Evolutionary conservation across 1,140 invertebrate species (phyloP), one percentile per base, ranked within the genome.

Genomic region (Drosophila ohnishii): DNA sequence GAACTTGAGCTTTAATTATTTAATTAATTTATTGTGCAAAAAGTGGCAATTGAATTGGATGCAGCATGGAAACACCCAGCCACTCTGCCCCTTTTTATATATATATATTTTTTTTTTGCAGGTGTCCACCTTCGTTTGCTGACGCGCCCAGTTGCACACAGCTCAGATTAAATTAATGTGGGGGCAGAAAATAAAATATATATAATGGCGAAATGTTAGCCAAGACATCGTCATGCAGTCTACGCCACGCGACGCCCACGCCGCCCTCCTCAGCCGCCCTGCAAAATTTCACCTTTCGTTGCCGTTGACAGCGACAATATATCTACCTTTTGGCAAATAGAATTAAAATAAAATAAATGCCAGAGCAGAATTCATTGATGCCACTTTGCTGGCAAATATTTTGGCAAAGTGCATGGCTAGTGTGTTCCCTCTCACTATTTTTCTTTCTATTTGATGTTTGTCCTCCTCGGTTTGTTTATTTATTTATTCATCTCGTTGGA

Each of bases 1-100:
- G 84, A 88, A 88, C 84, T 87, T 87, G 84, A 88, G 84, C 73
- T 69, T 79, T 75, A 88, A 87, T 88, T 88, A 87, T 84, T 87
- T 80, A 87, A 87, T 87, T 83, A 88, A 87, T 87, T 88, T 87
- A 87, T 87, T 69, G 83, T 86, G 76, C 87, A 87, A 73, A 62
- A 70, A 61, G 58, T 76, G 72, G 59, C 80, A 88, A 88, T 88
- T 87, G 80, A 67, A 88, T 80, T 77, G 56, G 80, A 63, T 81
- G 78, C 71, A 60, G 65, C 67, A 71, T 71, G 62, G 63, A 47
- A 42, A 19, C 55, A 32, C 47, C 30, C 55, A 39, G 10, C 47
- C 34, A 58, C 55, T 61, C 37, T 39, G 14, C 35, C 35, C 35
- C 39, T 10, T 62, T 9, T 34, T 22, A 13, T 11, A 13, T 11